A percentile compares a stretch with the other conserved stretches of the same genome.
These are phyloP conservation scores for Conopomorpha cramerella DNA, from an alignment of 1,140 invertebrate species.

Conservation along the genomic window DNA sequence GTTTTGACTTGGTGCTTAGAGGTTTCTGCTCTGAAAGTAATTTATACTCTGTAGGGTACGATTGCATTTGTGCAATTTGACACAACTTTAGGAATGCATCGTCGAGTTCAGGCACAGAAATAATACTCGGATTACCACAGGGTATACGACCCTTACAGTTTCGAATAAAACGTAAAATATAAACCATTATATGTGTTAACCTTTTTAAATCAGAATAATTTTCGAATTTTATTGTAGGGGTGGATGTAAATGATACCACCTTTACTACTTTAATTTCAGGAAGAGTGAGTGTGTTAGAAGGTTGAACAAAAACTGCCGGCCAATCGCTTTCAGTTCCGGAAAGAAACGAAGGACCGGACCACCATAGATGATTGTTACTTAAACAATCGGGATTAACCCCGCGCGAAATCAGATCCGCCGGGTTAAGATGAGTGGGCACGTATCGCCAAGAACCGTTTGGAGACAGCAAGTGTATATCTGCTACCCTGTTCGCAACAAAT, in stretches of 20 bases:
- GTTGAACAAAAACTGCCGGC: background rate
- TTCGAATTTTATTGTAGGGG: background rate
- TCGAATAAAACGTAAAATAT: background rate
- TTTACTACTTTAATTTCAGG: conserved; percentile 4
- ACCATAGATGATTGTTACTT: conserved; percentile 1
- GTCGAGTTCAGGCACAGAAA: background rate
- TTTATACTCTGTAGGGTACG: background rate
- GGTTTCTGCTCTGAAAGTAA: background rate
- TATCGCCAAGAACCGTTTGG: conserved; percentile 3
- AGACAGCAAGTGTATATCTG: conserved; percentile 6
- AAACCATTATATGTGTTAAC: background rate
- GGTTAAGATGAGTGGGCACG: conserved; percentile 5
- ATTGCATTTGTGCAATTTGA: background rate
- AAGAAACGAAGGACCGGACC: conserved; percentile 3
- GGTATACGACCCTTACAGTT: background rate
- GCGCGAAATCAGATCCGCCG: conserved; percentile 7
- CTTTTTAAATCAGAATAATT: background rate
- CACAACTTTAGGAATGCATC: background rate
- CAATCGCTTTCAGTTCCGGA: background rate
- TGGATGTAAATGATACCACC: background rate
- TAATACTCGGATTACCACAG: background rate
- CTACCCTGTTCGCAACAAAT: conserved; percentile 7
- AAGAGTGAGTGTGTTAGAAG: background rate
- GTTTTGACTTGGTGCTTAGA: conserved; percentile 4
- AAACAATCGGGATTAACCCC: conserved; percentile 1